Evolutionary conservation across 2,113 vertebrate species (phyloP), one percentile per base, ranked within the genome.

Genomic region (Arenaria interpres): DNA sequence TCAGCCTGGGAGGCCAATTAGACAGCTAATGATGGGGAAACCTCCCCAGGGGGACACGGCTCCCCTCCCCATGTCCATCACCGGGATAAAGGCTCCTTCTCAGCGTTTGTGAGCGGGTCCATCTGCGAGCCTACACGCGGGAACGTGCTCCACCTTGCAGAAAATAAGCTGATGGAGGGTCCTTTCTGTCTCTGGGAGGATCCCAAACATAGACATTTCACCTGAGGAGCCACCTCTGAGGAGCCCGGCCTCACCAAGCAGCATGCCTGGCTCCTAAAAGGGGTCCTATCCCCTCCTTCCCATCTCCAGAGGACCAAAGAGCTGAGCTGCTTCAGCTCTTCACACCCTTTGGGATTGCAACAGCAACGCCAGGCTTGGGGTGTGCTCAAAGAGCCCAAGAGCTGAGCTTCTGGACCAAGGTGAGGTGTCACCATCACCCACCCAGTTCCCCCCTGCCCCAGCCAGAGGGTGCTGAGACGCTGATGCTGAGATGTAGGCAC

Each of bases 1-100:
- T 85, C 93, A 39, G 95, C 85, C 90, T 64, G 72, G 85, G 94
- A 45, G 50, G 41, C 48, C 90, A 97, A 77, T 96, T 54, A 93
- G 95, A 88, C 54, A 50, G 74, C 74, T 96, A 90, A 83, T 71
- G 94, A 91, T 41, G 86, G 81, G 81, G 54, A 62, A 95, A 45
- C 9, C 91, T 48, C 59, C 64, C 92, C 64, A 27, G 39, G 73
- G 57, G 35, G 62, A 16, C 4, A 3, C 57, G 27, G 53, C 67
- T 73, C 71, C 77, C 27, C 8, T 48, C 35, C 35, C 41, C 59
- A 9, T 1, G 3, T 20, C 76, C 85, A 77, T 18, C 87, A n/a
- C 68, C 60, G 10, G 0, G 2, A 33, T 37, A 19, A 50, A 41
- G 33, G 68, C 71, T 73, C 74, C 35, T 51, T 33, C 21, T 1